Conservation (phyloP, 2,113 vertebrate species). For the Macquaria ambigua region DNA sequence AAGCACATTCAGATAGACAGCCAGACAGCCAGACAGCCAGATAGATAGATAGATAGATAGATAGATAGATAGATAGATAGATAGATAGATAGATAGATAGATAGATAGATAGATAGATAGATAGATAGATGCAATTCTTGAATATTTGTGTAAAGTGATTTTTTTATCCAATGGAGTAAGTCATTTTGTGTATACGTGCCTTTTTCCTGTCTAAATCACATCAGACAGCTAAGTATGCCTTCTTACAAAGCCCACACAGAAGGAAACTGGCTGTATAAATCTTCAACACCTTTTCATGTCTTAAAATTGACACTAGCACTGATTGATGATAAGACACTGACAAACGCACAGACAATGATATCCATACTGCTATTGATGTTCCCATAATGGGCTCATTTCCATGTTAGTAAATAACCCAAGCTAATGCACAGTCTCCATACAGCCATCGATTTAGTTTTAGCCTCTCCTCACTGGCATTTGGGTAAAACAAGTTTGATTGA, state of each 20-base stretch:
- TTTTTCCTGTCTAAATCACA: neutral
- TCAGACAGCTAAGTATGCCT: neutral
- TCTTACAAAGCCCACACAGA: neutral
- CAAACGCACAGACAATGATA: constrained; percentile 39
- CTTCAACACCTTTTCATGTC: neutral
- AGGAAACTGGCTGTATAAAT: constrained; percentile 1
- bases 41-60: too few relatives aligned
- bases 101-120: too few relatives aligned
- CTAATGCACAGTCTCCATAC: constrained; percentile 25
- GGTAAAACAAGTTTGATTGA: constrained; percentile 37
- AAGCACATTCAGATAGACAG: too few relatives aligned
- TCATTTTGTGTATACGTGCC: too few relatives aligned
- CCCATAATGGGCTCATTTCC: constrained; percentile 52
- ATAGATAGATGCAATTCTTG: too few relatives aligned
- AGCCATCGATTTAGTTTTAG: constrained; percentile 50
- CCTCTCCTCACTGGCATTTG: constrained; percentile 38
- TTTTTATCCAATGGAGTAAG: neutral
- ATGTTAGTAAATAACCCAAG: constrained; percentile 35
- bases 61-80: too few relatives aligned
- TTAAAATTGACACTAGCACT: neutral
- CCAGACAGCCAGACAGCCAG: neutral
- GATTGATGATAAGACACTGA: constrained; percentile 27
- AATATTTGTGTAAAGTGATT: neutral
- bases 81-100: too few relatives aligned
- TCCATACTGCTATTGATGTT: constrained; percentile 55